These are phyloP conservation scores for Sceloporus undulatus DNA, from an alignment of 2,113 vertebrate species.

Conservation along the genomic window DNA sequence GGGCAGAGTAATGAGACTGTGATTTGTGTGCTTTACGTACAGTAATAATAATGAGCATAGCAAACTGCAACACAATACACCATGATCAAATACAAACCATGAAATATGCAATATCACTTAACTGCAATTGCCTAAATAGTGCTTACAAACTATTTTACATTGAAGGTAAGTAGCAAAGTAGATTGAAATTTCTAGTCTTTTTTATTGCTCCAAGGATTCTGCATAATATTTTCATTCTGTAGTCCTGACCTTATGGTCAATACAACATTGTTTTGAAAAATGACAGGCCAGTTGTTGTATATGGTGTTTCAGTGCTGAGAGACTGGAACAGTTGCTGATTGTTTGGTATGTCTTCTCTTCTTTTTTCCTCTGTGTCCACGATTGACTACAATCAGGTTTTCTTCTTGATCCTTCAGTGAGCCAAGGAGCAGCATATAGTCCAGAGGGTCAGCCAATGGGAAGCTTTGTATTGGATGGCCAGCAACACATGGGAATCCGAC, in stretches of 20 bases:
- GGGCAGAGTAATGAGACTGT: constrained; percentile 32
- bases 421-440: constrained; percentile 99
- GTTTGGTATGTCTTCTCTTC: constrained; percentile 98
- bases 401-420: constrained; percentile 99
- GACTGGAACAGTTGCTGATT: constrained; percentile 97
- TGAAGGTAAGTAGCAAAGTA: constrained; percentile 68
- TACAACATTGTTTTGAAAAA: constrained; percentile 66
- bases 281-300: constrained; percentile 79
- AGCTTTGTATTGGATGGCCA: constrained; percentile 99
- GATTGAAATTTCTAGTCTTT: constrained; percentile 60
- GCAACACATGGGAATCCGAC: constrained; percentile 99
- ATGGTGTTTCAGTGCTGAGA: constrained; percentile 88
- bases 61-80: constrained; percentile 26
- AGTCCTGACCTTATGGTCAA: constrained; percentile 70
- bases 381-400: constrained; percentile 99
- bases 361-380: constrained; percentile 95
- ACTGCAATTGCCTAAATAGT: constrained; percentile 29
- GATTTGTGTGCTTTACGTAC: constrained; percentile 39
- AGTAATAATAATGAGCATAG: constrained; percentile 35
- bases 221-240: constrained; percentile 71
- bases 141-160: constrained; percentile 60
- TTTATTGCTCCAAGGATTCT: constrained; percentile 54
- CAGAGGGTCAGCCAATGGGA: constrained; percentile 99
- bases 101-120: constrained; percentile 47
- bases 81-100: constrained; percentile 53